These are phyloP conservation scores for Amniataba percoides DNA, from an alignment of 2,797 vertebrate genomes.

Conservation along the genomic window DNA sequence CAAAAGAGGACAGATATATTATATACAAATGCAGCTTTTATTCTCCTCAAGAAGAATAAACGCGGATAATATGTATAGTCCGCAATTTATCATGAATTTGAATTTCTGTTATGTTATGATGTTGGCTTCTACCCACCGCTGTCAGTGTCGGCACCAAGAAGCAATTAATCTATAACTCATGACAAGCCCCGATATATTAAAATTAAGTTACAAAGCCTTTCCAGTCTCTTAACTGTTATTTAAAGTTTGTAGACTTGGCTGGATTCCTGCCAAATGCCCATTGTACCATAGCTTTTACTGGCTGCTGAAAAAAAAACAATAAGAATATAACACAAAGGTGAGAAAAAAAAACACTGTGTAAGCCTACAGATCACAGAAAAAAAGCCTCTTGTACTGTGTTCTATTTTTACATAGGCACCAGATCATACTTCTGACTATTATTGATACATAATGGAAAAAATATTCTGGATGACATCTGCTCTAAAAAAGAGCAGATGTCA, in stretches of 20 bases:
- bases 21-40: background rate
- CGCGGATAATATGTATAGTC: background rate
- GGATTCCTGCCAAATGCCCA: slow-evolving; percentile 10
- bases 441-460: background rate
- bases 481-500: background rate
- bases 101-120: slow-evolving; percentile 5
- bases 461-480: background rate
- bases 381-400: background rate
- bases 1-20: background rate
- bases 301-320: background rate
- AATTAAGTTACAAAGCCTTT: slow-evolving; percentile 29
- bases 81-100: background rate
- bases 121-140: background rate
- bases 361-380: background rate
- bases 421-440: background rate
- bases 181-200: slow-evolving; percentile 14
- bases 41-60: background rate
- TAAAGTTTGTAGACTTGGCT: slow-evolving; percentile 22
- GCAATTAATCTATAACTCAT: slow-evolving; percentile 38
- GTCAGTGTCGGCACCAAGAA: slow-evolving; percentile 2
- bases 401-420: background rate
- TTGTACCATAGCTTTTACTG: slow-evolving; percentile 19
- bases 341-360: background rate
- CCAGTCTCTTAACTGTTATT: slow-evolving; percentile 20
- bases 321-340: background rate